Conservation (phyloP, 2,797 vertebrate genomes). For the Melanotaenia boesemani region DNA sequence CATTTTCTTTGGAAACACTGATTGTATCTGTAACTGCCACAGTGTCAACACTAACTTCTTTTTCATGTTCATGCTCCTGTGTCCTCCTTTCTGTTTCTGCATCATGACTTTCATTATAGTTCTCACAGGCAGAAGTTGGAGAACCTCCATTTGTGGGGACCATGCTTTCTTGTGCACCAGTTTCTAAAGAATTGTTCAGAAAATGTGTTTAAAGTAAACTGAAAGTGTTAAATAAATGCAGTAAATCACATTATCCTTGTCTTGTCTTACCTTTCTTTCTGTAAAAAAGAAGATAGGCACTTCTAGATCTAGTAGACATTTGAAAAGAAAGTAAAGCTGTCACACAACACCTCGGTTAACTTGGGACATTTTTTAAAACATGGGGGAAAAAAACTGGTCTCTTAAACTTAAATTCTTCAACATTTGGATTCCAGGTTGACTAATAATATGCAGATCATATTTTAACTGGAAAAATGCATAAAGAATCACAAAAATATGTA, state of each 20-base stretch:
- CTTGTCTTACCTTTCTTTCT: conserved; percentile 50
- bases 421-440: too few relatives aligned
- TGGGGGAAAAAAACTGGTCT: too few relatives aligned
- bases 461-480: too few relatives aligned
- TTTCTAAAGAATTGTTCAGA: neutral
- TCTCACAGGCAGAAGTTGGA: neutral
- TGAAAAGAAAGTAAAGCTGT: neutral
- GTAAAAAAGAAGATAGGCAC: conserved; percentile 71
- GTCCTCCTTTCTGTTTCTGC: neutral
- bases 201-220: neutral
- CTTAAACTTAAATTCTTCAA: neutral
- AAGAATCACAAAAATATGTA: rapidly evolving
- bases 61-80: neutral
- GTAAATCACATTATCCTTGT: neutral
- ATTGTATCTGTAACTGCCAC: neutral
- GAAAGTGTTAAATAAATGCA: rapidly evolving
- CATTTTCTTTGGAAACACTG: too few relatives aligned
- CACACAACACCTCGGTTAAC: neutral
- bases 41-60: neutral
- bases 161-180: rapidly evolving
- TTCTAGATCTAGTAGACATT: conserved; percentile 34
- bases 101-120: neutral
- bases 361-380: neutral
- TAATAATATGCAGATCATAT: too few relatives aligned
- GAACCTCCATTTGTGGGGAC: neutral